Conservation (phyloP, 2,113 vertebrate genomes). For the Macrotis lagotis region DNA sequence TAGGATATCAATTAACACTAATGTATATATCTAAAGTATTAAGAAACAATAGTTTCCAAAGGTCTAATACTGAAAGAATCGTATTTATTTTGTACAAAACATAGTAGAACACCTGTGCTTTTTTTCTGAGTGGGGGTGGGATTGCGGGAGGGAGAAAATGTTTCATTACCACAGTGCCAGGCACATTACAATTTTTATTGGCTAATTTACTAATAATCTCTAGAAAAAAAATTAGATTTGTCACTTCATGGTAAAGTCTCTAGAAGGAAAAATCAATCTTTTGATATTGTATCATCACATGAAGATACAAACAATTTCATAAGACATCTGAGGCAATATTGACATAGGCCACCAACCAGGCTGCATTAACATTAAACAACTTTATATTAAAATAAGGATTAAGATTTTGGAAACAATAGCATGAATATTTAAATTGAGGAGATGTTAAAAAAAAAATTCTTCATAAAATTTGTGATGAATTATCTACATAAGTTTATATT, state of each 20-base stretch:
- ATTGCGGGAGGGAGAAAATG: background rate
- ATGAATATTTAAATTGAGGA: background rate
- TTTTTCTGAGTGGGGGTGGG: background rate
- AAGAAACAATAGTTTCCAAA: background rate
- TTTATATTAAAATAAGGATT: background rate
- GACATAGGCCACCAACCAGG: background rate
- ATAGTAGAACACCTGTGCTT: background rate
- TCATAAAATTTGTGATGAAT: background rate
- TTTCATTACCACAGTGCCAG: background rate
- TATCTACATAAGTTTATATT: background rate
- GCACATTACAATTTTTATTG: background rate
- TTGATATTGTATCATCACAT: background rate
- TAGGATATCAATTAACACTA: background rate
- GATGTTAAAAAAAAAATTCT: background rate
- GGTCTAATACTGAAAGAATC: background rate
- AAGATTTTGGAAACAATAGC: background rate
- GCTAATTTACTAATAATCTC: background rate
- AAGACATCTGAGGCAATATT: background rate
- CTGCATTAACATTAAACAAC: background rate
- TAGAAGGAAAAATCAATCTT: conserved; percentile 8
- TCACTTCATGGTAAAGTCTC: background rate
- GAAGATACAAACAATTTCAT: background rate
- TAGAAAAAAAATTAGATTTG: background rate
- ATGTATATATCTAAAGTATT: background rate
- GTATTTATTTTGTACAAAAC: background rate